Base-by-base conservation (phyloP, 2,888 invertebrate species). In the Drosophila nr. fundita region DNA sequence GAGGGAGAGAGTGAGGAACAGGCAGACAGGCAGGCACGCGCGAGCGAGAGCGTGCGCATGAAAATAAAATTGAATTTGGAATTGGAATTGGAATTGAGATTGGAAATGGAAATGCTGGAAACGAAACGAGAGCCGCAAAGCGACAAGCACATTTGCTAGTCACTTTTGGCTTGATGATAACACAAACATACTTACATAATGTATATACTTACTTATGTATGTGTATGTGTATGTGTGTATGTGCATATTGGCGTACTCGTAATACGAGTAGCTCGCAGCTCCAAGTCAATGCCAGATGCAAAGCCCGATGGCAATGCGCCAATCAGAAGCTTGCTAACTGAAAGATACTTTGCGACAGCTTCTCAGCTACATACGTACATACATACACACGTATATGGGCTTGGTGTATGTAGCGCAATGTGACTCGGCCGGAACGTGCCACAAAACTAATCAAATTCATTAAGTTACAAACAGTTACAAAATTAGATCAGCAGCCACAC, bases 41-140 rank as follows among this genome's bases (percentile, higher is more conserved):
- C 53, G 50, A 64, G 66, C 38, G 72, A 75, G 79, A 67, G 86
- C 80, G 83, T 85, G 87, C 85, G 88, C 87, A 83, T 74, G 71
- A 70, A 82, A 75, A 80, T 78, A 72, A 83, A 72, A 80, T 74
- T 80, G 61, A 76, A 76, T 52, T 85, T 57, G 84, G 83, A 70
- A 76, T 73, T 62, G 84, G 83, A 70, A 76, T 73, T 62, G 82
- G 73, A 78, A 73, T 68, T 60, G 76, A 52, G 67, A 80, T 68
- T 70, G 76, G 52, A 79, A 74, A 62, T 73, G 73, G 82, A 87
- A 86, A 64, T 81, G 83, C 73, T 76, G 88, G 85, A 80, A 85
- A 64, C 64, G 86, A 82, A 88, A 85, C 88, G 59, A 57, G 70
- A 53, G 27, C 18, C 63, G 32, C 45, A 50, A 55, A 30, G 34